phyloP scores from a whole-genome alignment of 2,888 invertebrate genomes.

The Theodoxus fluviatilis region DNA sequence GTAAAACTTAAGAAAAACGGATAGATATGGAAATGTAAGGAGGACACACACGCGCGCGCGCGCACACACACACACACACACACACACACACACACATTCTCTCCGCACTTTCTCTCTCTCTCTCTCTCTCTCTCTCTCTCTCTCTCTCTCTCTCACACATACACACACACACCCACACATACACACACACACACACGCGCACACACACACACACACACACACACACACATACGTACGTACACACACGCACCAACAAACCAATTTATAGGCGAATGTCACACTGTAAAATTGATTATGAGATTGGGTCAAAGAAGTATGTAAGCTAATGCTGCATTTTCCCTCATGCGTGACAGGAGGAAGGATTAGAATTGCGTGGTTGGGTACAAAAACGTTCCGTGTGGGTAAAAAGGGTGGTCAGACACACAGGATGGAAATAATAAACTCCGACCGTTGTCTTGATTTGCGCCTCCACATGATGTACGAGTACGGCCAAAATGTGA shows the following conservation, averaged over 20 bases:
- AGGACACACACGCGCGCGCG: background rate
- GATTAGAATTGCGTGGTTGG: no score
- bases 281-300: no score
- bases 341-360: no score
- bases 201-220: background rate
- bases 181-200: slow-evolving; percentile 10
- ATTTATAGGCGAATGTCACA: background rate
- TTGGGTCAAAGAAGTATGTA: no score
- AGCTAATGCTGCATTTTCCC: no score
- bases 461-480: no score
- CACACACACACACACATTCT: background rate
- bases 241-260: background rate
- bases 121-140: background rate
- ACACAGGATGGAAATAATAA: no score
- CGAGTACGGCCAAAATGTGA: no score
- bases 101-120: background rate
- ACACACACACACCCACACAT: slow-evolving; percentile 18
- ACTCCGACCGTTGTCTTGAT: no score
- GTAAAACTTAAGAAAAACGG: no score
- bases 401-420: no score
- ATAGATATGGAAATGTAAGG: background rate
- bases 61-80: slow-evolving; percentile 7
- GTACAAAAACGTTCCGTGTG: no score
- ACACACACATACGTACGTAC: background rate
- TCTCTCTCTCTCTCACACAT: slow-evolving; percentile 15